Evolutionary conservation across 30 jellyfish, hydroid and myxozoan species (phyloP), one percentile per base, ranked within the genome.

Genomic region (Clytia hemisphaerica): DNA sequence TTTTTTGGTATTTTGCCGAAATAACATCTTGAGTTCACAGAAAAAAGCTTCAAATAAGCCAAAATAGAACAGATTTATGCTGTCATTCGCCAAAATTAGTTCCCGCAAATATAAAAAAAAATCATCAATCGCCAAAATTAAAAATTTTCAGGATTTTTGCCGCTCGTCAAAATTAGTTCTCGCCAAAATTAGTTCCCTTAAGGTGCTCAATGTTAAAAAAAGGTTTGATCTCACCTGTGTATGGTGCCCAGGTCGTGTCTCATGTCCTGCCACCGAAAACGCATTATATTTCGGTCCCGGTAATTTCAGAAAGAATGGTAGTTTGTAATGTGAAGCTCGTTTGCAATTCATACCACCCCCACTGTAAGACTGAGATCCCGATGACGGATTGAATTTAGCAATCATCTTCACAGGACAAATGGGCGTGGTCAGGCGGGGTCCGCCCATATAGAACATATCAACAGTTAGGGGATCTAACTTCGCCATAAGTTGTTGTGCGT

Each of bases 231-330:
- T 4, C 21, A 88, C 97, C 94, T 88, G 97, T 2, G 94, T 79
- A 40, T 88, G 97, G 58, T 88, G 97, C 15, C 97, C 97, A 10
- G 97, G 97, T 58, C 97, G 69, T 4, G 79, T 94, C 42, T 88
- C 97, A 72, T 88, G 97, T 28, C 93, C 97, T 15, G 92, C 93
- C 22, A 88, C 97, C 1, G 94, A 79, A 26, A 62, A 71, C 6
- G 93, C 89, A 46, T 62, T 67, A 71, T 79, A 79, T 26, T 75
- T 70, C 2, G 97, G 97, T 3, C 97, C 97, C 2, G 88, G 97
- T 1, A 85, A 82, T 37, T 80, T 63, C 9, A 79, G 85, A 35
- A 65, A 88, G 74, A 88, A 88, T 3, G 97, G 97, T 22, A 88
- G 79, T 12, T 61, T 36, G 38, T 88, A 88, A 19, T 80, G 58